Conservation (phyloP, 2,113 vertebrate species). For the Paraplagusia blochii region DNA sequence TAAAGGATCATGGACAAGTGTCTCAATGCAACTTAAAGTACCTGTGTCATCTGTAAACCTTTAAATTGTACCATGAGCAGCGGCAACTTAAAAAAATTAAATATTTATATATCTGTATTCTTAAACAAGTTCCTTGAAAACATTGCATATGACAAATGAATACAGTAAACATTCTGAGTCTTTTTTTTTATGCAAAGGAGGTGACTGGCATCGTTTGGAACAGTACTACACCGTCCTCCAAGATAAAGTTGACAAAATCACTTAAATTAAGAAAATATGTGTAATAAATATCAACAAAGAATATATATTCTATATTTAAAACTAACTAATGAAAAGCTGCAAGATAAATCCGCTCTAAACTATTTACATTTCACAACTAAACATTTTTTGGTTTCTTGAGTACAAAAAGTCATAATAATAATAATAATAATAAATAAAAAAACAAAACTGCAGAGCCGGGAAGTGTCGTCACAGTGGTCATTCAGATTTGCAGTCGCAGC, state of each 20-base stretch:
- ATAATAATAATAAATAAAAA: slow-evolving; percentile 57
- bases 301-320: slow-evolving; percentile 33
- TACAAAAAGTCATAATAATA: no score
- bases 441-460: slow-evolving; percentile 51
- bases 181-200: slow-evolving; percentile 36
- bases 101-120: slow-evolving; percentile 42
- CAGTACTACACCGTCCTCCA: slow-evolving; percentile 14
- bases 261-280: slow-evolving; percentile 24
- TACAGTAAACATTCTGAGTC: slow-evolving; percentile 47
- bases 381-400: slow-evolving; percentile 39
- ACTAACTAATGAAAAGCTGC: slow-evolving; percentile 5
- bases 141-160: slow-evolving; percentile 41
- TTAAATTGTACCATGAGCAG: slow-evolving; percentile 6
- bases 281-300: slow-evolving; percentile 31
- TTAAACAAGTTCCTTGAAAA: slow-evolving; percentile 43
- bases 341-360: slow-evolving; percentile 25
- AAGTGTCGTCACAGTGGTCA: slow-evolving; percentile 71
- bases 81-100: not conserved
- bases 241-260: slow-evolving; percentile 31
- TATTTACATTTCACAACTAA: slow-evolving; percentile 45
- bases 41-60: not conserved
- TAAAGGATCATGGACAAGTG: no score
- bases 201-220: slow-evolving; percentile 20
- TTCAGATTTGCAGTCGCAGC: slow-evolving; percentile 20
- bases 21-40: no score